These are phyloP conservation scores for Dendrophyllia cribrosa DNA, from an alignment of 64 coral and sea anemone species.

Conservation along the genomic window DNA sequence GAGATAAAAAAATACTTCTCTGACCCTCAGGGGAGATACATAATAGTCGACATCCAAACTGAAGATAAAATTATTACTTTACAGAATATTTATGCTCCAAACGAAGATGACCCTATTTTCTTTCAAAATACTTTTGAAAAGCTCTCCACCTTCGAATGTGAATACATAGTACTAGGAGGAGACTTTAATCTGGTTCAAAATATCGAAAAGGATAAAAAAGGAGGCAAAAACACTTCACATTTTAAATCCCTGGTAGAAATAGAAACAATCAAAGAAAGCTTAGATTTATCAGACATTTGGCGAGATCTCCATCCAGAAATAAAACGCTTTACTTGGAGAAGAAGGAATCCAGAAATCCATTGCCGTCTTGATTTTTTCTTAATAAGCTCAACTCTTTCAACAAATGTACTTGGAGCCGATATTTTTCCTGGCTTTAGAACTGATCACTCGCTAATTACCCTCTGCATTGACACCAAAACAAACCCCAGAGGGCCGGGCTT, in stretches of 20 bases:
- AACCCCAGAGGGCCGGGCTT: too few relatives aligned
- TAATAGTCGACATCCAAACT: conserved; percentile 44
- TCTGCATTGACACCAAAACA: too few relatives aligned
- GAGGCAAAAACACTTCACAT: conserved; percentile 11
- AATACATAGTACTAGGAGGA: conserved; percentile 39
- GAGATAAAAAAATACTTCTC: conserved; percentile 32
- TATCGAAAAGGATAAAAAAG: conserved; percentile 45
- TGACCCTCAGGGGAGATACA: not conserved
- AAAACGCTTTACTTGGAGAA: too few relatives aligned
- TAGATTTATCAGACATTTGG: conserved; percentile 48
- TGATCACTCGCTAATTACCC: too few relatives aligned
- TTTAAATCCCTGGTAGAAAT: conserved; percentile 30
- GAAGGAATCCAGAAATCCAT: too few relatives aligned
- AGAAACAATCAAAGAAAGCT: conserved; percentile 22
- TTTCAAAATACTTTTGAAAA: conserved; percentile 12
- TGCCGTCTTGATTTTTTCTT: conserved; percentile 28
- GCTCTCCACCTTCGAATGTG: conserved; percentile 7
- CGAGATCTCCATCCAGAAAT: conserved; percentile 24
- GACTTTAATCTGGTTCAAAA: conserved; percentile 31
- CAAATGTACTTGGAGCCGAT: not conserved
- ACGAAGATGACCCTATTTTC: conserved; percentile 35
- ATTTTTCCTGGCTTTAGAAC: too few relatives aligned
- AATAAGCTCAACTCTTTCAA: conserved; percentile 20
- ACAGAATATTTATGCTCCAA: conserved; percentile 15
- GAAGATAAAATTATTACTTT: conserved; percentile 32